Evolutionary conservation across 2,888 invertebrate species (phyloP).

Genomic region (Urechis unicinctus): DNA sequence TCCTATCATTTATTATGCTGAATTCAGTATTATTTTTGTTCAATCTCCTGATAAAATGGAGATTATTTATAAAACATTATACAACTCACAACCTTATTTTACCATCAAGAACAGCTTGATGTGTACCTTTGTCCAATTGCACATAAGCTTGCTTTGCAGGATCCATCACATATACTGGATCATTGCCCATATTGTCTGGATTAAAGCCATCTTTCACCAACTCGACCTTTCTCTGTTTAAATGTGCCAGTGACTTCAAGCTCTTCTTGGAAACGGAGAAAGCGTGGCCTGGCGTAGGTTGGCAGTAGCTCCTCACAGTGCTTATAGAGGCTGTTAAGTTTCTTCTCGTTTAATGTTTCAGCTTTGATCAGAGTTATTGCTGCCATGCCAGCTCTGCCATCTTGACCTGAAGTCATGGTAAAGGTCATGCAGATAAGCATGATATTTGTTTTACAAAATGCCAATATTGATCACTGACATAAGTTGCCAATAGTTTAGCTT

Average conservation of each 20-base stretch:
- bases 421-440: too few species aligned
- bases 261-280: conserved; percentile 27
- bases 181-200: neutral
- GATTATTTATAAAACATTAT: too few species aligned
- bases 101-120: too few species aligned
- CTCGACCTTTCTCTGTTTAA: conserved; percentile 34
- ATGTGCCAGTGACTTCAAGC: conserved; percentile 27
- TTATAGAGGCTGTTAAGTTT: conserved; percentile 19
- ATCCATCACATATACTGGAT: neutral
- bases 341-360: conserved; percentile 11
- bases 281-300: conserved; percentile 31
- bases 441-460: too few species aligned
- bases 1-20: too few species aligned
- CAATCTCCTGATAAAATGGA: too few species aligned
- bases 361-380: conserved; percentile 25
- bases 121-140: too few species aligned
- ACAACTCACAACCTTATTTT: too few species aligned
- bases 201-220: conserved; percentile 34
- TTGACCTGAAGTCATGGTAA: conserved; percentile 14
- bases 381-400: conserved; percentile 38
- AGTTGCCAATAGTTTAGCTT: too few species aligned
- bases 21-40: too few species aligned
- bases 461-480: too few species aligned
- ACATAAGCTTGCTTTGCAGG: neutral
- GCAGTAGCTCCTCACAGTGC: conserved; percentile 24